Evolutionary conservation across 1,140 invertebrate species (phyloP).

Genomic region (Drosophila sp.): DNA sequence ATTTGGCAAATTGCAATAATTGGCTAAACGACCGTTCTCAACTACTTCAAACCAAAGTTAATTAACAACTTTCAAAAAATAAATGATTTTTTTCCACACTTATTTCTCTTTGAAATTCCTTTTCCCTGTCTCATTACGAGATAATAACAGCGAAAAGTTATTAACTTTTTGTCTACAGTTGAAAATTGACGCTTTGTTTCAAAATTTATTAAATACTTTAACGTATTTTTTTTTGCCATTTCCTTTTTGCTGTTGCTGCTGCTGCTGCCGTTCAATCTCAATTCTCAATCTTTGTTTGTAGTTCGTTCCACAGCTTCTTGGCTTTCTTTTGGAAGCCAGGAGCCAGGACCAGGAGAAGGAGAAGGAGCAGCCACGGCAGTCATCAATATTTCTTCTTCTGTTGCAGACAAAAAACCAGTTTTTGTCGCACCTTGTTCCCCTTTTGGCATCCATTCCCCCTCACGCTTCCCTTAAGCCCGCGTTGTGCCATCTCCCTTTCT

Average conservation of each 20-base stretch:
- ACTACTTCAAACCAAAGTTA: too few relatives aligned
- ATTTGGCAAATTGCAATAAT: too few relatives aligned
- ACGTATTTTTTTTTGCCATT: conserved; percentile 21
- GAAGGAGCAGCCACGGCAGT: neutral
- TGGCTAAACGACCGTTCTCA: too few relatives aligned
- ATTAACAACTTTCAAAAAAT: neutral
- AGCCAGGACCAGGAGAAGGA: neutral
- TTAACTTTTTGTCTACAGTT: neutral
- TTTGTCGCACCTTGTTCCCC: conserved; percentile 8
- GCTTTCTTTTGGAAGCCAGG: conserved; percentile 22
- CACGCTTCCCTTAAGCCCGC: neutral
- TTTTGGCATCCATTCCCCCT: neutral
- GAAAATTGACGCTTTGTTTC: conserved; percentile 8
- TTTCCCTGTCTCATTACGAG: neutral
- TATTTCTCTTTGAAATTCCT: neutral
- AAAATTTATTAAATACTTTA: conserved; percentile 31
- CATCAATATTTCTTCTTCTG: conserved; percentile 16
- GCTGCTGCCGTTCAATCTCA: conserved; percentile 16
- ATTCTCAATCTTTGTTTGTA: conserved; percentile 37
- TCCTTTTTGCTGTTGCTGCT: neutral
- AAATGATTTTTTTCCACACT: neutral
- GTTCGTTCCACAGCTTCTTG: conserved; percentile 35
- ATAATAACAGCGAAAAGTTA: neutral
- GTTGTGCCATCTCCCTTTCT: neutral
- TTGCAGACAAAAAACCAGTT: conserved; percentile 16